Conservation (phyloP, 2,797 vertebrate genomes). For the Gambusia yucatana region DNA sequence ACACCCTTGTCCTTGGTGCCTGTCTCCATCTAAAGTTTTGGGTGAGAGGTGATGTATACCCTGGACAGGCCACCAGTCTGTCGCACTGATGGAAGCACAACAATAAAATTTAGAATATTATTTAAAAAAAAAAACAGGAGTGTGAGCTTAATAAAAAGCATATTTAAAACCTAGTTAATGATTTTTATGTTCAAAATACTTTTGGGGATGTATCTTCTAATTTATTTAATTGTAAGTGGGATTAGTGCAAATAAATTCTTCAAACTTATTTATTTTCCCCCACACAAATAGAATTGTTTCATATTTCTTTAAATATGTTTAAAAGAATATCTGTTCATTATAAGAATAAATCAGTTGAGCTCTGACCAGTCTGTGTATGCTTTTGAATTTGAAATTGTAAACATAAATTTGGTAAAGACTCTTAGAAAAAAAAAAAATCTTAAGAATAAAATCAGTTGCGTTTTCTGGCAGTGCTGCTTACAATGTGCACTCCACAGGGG, state of each 20-base stretch:
- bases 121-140: too few relatives aligned
- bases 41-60: too few relatives aligned
- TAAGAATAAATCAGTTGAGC: background rate
- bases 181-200: too few relatives aligned
- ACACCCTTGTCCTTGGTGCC: too few relatives aligned
- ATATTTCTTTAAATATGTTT: background rate
- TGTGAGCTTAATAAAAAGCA: too few relatives aligned
- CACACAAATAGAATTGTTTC: background rate
- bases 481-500: background rate
- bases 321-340: background rate
- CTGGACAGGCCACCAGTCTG: too few relatives aligned
- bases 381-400: background rate
- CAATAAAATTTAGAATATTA: too few relatives aligned
- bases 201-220: too few relatives aligned
- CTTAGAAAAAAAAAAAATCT: too few relatives aligned
- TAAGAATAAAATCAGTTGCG: background rate
- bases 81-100: too few relatives aligned
- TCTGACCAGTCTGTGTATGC: background rate
- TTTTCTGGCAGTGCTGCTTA: background rate
- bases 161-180: too few relatives aligned
- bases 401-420: background rate
- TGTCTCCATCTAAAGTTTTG: too few relatives aligned
- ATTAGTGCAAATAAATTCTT: background rate
- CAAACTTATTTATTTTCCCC: background rate
- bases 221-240: background rate